These are phyloP conservation scores for Colletes latitarsis DNA, from an alignment of 1,140 invertebrate species.

Conservation along the genomic window DNA sequence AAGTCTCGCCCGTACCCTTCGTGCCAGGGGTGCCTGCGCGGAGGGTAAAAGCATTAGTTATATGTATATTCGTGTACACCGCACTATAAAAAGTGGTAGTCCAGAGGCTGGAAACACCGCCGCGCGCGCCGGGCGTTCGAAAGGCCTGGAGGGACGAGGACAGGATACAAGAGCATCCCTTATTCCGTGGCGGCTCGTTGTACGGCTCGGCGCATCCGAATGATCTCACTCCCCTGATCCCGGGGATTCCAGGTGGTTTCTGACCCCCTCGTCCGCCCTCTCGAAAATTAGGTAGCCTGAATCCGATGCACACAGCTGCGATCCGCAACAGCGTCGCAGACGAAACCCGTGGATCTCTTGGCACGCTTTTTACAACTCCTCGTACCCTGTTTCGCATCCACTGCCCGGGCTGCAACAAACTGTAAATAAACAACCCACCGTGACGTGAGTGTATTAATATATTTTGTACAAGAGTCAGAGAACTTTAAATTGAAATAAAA, in stretches of 20 bases:
- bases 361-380: not conserved
- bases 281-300: slow-evolving; percentile 62
- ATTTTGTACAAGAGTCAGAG: no score
- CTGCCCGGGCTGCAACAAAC: no score
- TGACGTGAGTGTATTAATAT: no score
- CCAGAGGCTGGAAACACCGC: slow-evolving; percentile 26
- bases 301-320: slow-evolving; percentile 62
- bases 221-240: slow-evolving; percentile 71
- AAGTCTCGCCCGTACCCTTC: slow-evolving; percentile 67
- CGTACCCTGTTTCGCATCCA: not conserved
- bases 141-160: slow-evolving; percentile 35
- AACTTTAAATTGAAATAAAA: no score
- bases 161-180: slow-evolving; percentile 73
- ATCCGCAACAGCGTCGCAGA: slow-evolving; percentile 37
- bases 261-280: slow-evolving; percentile 52
- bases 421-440: no score
- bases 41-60: slow-evolving; percentile 46
- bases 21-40: slow-evolving; percentile 33
- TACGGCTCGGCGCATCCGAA: slow-evolving; percentile 79
- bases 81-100: slow-evolving; percentile 50
- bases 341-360: slow-evolving; percentile 18
- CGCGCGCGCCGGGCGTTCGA: slow-evolving; percentile 11
- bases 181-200: slow-evolving; percentile 79
- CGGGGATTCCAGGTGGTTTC: slow-evolving; percentile 75
- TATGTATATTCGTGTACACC: slow-evolving; percentile 40